Percentiles rank a stretch among this genome's conserved stretches.
phyloP scores from a whole-genome alignment of 2,113 vertebrate species.

The Nasalis larvatus region DNA sequence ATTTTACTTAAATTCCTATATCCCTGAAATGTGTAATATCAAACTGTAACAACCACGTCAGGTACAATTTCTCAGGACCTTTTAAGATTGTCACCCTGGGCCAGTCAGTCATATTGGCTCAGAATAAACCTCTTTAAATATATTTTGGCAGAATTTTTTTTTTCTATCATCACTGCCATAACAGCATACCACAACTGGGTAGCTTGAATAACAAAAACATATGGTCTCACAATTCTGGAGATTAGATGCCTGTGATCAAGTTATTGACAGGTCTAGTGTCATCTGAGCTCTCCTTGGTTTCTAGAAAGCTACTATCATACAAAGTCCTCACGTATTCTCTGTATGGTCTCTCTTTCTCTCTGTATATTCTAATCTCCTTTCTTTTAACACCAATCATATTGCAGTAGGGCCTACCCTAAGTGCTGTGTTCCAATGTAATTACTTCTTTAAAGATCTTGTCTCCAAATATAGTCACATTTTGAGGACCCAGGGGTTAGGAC shows the following conservation, averaged over 20 bases:
- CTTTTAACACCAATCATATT: not conserved
- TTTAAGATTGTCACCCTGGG: too few species aligned
- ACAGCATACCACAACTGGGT: not conserved
- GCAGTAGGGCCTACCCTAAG: not conserved
- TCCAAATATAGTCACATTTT: not conserved
- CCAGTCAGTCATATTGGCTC: too few species aligned
- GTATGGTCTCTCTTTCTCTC: not conserved
- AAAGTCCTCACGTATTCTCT: not conserved
- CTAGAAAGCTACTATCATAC: not conserved
- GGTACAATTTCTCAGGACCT: too few species aligned
- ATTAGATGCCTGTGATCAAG: not conserved
- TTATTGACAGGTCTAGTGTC: not conserved
- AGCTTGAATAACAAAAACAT: not conserved
- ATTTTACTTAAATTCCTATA: too few species aligned
- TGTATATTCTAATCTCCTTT: not conserved
- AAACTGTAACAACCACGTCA: too few species aligned
- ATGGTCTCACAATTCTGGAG: not conserved
- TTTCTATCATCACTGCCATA: not conserved
- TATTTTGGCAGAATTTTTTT: too few species aligned
- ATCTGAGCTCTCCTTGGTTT: not conserved
- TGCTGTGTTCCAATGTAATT: not conserved
- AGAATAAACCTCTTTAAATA: too few species aligned
- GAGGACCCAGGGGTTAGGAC: not conserved
- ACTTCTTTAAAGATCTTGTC: not conserved
- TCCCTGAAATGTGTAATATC: too few species aligned